Evolutionary conservation across 2,888 invertebrate species (phyloP).

Genomic region (Tromatobia lineatoria): DNA sequence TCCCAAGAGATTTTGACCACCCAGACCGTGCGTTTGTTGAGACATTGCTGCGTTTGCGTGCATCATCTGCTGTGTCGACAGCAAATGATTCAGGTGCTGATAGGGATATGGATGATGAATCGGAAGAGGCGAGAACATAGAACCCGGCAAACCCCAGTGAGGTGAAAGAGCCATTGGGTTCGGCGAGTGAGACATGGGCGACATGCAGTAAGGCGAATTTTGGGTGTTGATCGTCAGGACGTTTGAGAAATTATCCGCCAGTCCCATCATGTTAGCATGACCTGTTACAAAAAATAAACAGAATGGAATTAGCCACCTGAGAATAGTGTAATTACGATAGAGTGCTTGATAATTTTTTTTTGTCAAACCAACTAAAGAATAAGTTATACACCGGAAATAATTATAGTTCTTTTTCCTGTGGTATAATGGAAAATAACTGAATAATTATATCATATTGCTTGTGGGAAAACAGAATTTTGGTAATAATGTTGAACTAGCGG

Average conservation of each 20-base stretch:
- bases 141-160: conserved; percentile 78
- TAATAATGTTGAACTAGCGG: too few relatives aligned
- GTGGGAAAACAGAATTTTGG: too few relatives aligned
- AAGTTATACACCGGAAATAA: too few relatives aligned
- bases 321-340: neutral
- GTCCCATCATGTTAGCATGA: conserved; percentile 70
- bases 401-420: too few relatives aligned
- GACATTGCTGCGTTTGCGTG: conserved; percentile 75
- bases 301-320: neutral
- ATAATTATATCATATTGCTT: too few relatives aligned
- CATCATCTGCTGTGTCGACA: conserved; percentile 82
- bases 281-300: conserved; percentile 64
- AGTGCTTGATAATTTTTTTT: neutral
- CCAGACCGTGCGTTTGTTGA: conserved; percentile 73
- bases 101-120: conserved; percentile 77
- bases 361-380: too few relatives aligned
- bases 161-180: conserved; percentile 80
- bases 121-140: conserved; percentile 80
- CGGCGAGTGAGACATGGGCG: conserved; percentile 79
- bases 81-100: conserved; percentile 80
- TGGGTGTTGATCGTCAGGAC: conserved; percentile 81
- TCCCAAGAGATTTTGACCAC: conserved; percentile 71
- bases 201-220: conserved; percentile 80
- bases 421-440: too few relatives aligned
- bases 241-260: conserved; percentile 76